A percentile compares a stretch with the other conserved stretches of the same genome.
These are phyloP conservation scores for Bufo bufo DNA, from an alignment of 2,113 vertebrate genomes.

Conservation along the genomic window DNA sequence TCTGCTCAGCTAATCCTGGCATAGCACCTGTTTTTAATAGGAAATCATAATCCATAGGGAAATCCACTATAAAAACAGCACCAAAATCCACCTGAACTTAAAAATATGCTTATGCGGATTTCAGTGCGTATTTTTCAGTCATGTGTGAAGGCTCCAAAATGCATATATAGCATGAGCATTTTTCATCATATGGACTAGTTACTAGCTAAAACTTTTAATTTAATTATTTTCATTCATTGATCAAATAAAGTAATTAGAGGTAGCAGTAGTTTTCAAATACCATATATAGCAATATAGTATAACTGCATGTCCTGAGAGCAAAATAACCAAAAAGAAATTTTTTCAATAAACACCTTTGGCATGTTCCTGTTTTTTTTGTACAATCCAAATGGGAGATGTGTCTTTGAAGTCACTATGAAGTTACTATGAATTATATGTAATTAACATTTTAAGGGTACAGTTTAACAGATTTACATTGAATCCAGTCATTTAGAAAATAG, in stretches of 20 bases:
- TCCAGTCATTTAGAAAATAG: slow-evolving; percentile 50
- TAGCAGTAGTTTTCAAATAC: too few species aligned
- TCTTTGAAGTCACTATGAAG: slow-evolving; percentile 24
- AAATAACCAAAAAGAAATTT: background rate
- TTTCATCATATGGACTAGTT: background rate
- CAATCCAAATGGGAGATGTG: background rate
- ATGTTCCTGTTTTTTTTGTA: background rate
- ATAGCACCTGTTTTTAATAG: too few species aligned
- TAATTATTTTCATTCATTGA: background rate
- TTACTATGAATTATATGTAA: slow-evolving; percentile 31
- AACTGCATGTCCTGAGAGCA: background rate
- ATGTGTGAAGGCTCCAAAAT: too few species aligned
- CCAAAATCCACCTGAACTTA: too few species aligned
- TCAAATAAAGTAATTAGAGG: background rate
- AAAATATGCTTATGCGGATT: too few species aligned
- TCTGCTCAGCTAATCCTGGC: too few species aligned
- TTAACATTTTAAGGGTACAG: slow-evolving; percentile 37
- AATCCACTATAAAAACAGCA: too few species aligned
- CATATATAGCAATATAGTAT: background rate
- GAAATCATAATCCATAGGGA: too few species aligned
- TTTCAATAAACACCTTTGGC: background rate
- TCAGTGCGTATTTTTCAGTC: too few species aligned
- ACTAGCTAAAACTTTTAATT: background rate
- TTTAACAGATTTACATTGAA: slow-evolving; percentile 23
- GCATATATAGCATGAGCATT: too few species aligned